A percentile compares a stretch with the other conserved stretches of the same genome.
phyloP scores from a whole-genome alignment of 1,140 invertebrate genomes.

The Andricus grossulariae region DNA sequence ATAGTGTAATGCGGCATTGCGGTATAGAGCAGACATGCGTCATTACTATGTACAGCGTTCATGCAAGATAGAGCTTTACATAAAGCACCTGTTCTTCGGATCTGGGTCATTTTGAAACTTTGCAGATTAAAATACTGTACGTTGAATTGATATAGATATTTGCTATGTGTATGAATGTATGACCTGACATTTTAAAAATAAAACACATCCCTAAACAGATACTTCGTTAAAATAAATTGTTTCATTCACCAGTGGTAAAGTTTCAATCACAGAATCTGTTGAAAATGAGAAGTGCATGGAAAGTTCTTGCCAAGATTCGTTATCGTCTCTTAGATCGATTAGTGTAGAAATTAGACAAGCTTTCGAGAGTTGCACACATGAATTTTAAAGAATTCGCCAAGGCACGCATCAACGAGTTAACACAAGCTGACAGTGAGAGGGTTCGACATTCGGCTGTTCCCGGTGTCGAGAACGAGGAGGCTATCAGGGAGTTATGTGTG shows the following conservation, averaged over 20 bases:
- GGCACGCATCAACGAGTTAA: constrained; percentile 56
- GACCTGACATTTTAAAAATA: no score
- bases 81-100: constrained; percentile 21
- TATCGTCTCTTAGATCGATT: no score
- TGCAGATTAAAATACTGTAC: constrained; percentile 8
- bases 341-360: no score
- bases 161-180: not conserved
- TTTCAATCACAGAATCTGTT: no score
- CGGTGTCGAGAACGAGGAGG: constrained; percentile 40
- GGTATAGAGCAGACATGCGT: constrained; percentile 13
- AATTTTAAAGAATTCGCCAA: constrained; percentile 42
- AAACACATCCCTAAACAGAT: no score
- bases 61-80: constrained; percentile 4
- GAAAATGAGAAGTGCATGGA: no score
- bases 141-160: not conserved
- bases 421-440: constrained; percentile 49
- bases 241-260: no score
- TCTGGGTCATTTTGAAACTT: constrained; percentile 18
- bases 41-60: constrained; percentile 13
- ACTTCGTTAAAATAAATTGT: no score
- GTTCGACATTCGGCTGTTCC: constrained; percentile 55
- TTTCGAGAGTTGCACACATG: no score
- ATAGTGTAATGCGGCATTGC: constrained; percentile 29
- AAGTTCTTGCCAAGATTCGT: no score
- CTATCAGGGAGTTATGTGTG: constrained; percentile 36